Evolutionary conservation across 1,140 invertebrate genomes (phyloP).

Genomic region (Araneus ventricosus): DNA sequence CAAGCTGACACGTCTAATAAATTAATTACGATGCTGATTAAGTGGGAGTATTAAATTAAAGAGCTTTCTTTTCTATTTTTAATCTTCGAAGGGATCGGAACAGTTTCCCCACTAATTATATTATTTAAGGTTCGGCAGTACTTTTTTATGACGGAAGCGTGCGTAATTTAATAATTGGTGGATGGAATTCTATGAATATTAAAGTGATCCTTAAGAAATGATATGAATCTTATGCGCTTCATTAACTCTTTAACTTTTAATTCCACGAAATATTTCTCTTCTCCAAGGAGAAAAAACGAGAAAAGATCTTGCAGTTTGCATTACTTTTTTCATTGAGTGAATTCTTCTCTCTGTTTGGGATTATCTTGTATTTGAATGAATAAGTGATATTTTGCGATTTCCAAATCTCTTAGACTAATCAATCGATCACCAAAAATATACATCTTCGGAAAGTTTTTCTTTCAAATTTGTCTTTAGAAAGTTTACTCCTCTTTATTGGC

Average conservation of each 20-base stretch:
- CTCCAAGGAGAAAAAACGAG: background rate
- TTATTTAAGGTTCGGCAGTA: background rate
- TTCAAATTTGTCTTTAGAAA: too few relatives aligned
- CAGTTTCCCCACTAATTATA: background rate
- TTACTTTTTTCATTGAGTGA: too few relatives aligned
- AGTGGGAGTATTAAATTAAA: slow-evolving; percentile 20
- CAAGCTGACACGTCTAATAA: slow-evolving; percentile 29
- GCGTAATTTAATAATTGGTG: slow-evolving; percentile 11
- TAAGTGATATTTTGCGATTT: too few relatives aligned
- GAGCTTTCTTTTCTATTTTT: background rate
- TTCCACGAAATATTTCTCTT: background rate
- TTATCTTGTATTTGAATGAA: too few relatives aligned
- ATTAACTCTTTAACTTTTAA: background rate
- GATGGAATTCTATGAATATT: background rate
- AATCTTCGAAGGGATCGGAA: background rate
- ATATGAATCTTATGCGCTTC: background rate
- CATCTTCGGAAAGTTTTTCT: too few relatives aligned
- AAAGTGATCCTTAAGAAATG: background rate
- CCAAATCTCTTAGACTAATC: too few relatives aligned
- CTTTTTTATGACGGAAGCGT: background rate
- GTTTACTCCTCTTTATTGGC: too few relatives aligned
- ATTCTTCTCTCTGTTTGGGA: too few relatives aligned
- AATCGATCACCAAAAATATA: too few relatives aligned
- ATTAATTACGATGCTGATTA: slow-evolving; percentile 22
- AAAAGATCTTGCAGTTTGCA: too few relatives aligned